Evolutionary conservation across 2,888 invertebrate species (phyloP).

Genomic region (Agriopis aurantiaria): DNA sequence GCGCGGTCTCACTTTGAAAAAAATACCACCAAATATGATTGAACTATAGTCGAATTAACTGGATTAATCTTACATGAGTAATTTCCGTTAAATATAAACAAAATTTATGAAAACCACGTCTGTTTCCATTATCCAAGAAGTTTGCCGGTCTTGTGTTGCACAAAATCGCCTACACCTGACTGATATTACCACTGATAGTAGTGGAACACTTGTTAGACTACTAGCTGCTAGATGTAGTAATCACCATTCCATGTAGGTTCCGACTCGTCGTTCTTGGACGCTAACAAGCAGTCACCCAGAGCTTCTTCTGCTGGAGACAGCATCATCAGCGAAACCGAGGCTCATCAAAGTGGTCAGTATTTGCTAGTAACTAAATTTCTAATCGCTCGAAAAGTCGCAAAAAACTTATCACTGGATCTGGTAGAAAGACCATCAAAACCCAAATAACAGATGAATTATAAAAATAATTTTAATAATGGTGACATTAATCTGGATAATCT

Average conservation of each 20-base stretch:
- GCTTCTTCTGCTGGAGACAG: conserved; percentile 82
- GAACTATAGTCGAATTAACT: no score
- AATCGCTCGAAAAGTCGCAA: not conserved
- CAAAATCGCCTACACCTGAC: conserved; percentile 1
- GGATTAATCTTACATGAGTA: no score
- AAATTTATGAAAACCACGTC: no score
- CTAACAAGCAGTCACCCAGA: conserved; percentile 79
- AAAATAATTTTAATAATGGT: no score
- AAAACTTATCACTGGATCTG: conserved; percentile 1
- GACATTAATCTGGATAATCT: no score
- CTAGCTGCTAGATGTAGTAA: conserved; percentile 44
- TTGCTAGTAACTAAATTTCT: conserved; percentile 15
- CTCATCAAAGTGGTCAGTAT: conserved; percentile 83
- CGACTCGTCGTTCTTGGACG: conserved; percentile 81
- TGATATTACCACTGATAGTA: not conserved
- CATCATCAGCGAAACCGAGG: conserved; percentile 80
- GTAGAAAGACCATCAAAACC: not conserved
- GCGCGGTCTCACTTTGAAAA: no score
- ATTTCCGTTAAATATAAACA: no score
- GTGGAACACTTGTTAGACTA: conserved; percentile 7
- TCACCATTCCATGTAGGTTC: conserved; percentile 70
- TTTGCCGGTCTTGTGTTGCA: not conserved
- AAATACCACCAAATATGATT: no score
- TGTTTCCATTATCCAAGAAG: no score
- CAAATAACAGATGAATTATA: no score